Evolutionary conservation across 2,797 vertebrate species (phyloP).

Genomic region (Gallinago nigripennis): DNA sequence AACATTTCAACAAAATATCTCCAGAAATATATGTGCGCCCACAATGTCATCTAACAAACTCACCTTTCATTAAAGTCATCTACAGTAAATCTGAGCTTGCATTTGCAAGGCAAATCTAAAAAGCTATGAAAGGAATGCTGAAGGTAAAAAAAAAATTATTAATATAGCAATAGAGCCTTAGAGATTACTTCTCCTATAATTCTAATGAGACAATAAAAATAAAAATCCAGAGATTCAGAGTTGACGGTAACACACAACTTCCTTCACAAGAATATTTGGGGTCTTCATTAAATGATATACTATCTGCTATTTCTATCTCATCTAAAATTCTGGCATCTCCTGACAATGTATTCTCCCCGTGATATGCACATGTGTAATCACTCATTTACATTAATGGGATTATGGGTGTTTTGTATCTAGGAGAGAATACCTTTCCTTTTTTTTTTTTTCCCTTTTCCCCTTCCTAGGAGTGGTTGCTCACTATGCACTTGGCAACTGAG

Average conservation of each 20-base stretch:
- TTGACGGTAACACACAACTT: background rate
- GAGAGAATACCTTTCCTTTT: background rate
- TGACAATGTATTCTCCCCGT: slow-evolving; percentile 29
- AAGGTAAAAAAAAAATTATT: slow-evolving; percentile 5
- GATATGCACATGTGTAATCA: slow-evolving; percentile 37
- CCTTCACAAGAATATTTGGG: slow-evolving; percentile 10
- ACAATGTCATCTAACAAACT: slow-evolving; percentile 43
- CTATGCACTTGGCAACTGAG: slow-evolving; percentile 34
- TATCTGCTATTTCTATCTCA: slow-evolving; percentile 17
- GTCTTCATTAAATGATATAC: slow-evolving; percentile 19
- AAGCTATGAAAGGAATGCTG: background rate
- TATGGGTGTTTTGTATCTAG: slow-evolving; percentile 51
- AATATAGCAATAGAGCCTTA: slow-evolving; percentile 13
- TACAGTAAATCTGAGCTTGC: slow-evolving; percentile 18
- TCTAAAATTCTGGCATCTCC: slow-evolving; percentile 54
- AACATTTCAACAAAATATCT: slow-evolving; percentile 59
- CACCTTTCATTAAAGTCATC: slow-evolving; percentile 58
- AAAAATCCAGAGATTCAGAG: slow-evolving; percentile 26
- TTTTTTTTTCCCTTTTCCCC: background rate
- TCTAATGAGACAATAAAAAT: slow-evolving; percentile 54
- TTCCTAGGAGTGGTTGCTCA: background rate
- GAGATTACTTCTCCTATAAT: slow-evolving; percentile 22
- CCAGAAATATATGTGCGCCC: slow-evolving; percentile 35
- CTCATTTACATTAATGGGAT: slow-evolving; percentile 61
- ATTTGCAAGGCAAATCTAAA: slow-evolving; percentile 64